phyloP scores from a whole-genome alignment of 2,888 invertebrate species.

The Synergus japonicus region DNA sequence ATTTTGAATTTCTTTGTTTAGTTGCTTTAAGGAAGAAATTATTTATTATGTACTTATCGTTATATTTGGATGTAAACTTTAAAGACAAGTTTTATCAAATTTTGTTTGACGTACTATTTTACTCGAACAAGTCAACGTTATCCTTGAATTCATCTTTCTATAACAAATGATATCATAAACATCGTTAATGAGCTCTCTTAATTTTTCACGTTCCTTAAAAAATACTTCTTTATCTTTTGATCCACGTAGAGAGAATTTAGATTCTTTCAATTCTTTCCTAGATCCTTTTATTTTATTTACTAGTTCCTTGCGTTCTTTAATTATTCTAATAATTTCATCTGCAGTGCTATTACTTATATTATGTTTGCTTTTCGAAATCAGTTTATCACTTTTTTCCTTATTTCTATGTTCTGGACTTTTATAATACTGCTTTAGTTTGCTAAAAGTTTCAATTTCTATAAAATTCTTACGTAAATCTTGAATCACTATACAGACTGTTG shows the following conservation, averaged over 20 bases:
- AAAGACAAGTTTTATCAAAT: background rate
- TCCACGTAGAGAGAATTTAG: background rate
- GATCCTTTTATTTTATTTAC: background rate
- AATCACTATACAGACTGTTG: background rate
- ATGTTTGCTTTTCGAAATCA: background rate
- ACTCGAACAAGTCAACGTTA: background rate
- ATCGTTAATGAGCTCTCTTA: background rate
- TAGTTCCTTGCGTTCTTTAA: background rate
- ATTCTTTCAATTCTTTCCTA: background rate
- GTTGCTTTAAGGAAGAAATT: background rate
- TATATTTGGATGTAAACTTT: background rate
- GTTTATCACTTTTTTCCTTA: background rate
- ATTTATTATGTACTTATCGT: background rate
- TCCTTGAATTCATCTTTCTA: background rate
- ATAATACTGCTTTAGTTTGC: background rate
- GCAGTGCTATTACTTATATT: background rate
- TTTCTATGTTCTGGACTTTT: background rate
- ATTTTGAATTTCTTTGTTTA: background rate
- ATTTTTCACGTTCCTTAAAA: background rate
- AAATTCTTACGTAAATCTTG: background rate
- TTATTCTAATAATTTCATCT: background rate
- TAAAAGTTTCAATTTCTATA: background rate
- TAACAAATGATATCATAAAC: background rate
- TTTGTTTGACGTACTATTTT: background rate
- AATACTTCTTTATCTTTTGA: background rate